Evolutionary conservation across 2,113 vertebrate genomes (phyloP), one percentile per base, ranked within the genome.

Genomic region (Forbesichthys agassizii): DNA sequence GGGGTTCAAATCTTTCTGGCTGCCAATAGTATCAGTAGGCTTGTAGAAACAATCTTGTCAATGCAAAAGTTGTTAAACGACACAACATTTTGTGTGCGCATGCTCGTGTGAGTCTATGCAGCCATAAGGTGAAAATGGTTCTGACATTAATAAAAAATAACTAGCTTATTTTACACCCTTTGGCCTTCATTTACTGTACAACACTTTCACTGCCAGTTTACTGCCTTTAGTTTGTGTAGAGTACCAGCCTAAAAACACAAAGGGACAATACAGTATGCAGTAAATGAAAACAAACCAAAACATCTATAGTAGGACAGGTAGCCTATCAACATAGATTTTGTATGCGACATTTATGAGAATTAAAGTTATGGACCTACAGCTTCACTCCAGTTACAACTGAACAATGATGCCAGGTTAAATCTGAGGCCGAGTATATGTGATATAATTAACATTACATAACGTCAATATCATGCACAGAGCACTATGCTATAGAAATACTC

Each of bases 361-460:
- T 56, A 9, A 56, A 16, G 1, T 7, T 18, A 56, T 16, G 16
- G 9, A 56, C 54, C 27, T 27, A 20, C n/a, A 20, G 16, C 11
- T 12, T 49, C 20, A 7, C n/a, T 20, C 48, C n/a, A 20, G 16
- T n/a, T 77, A 80, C 71, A 75, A 56, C 67, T 69, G 64, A 68
- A 73, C 57, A 16, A 68, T 61, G 54, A 63, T 14, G 79, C 76
- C 75, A 68, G n/a, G 67, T 67, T 16, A 69, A 61, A 59, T n/a
- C 68, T 74, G 74, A 77, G 78, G 86, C 86, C 84, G 87, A 84
- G 86, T 88, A 86, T 83, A 75, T 9, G 74, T 78, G 73, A 77
- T 70, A 85, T 80, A 83, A 83, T 82, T 81, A 81, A 82, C 82
- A 83, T 58, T 66, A 82, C 52, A 11, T 12, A 58, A 58, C 13